Conservation (phyloP, 2,113 vertebrate species). For the Rhabdornis inornatus region DNA sequence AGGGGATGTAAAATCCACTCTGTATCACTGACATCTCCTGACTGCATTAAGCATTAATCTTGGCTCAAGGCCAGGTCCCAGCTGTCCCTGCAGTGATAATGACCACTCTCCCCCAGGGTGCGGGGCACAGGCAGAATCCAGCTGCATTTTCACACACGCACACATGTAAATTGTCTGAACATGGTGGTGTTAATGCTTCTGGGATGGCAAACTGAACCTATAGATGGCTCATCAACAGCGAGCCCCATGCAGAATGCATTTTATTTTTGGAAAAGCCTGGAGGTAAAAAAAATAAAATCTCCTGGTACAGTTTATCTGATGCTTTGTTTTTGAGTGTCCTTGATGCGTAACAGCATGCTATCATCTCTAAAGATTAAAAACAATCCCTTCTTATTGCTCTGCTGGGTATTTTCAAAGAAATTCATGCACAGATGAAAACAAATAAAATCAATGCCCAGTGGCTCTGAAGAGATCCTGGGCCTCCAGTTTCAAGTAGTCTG, state of each 20-base stretch:
- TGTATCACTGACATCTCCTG: neutral
- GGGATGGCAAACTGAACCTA: neutral
- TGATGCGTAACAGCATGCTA: conserved; percentile 42
- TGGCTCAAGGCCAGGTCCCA: conserved; percentile 23
- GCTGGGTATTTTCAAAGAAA: conserved; percentile 52
- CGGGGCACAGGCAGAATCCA: neutral
- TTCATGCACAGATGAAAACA: conserved; percentile 47
- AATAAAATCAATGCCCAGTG: conserved; percentile 14
- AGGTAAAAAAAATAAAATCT: neutral
- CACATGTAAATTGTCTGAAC: neutral
- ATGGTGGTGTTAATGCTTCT: neutral
- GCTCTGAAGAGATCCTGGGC: neutral
- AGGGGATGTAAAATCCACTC: neutral
- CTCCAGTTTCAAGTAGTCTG: conserved; percentile 7
- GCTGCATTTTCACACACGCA: neutral
- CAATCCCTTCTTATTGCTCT: conserved; percentile 58
- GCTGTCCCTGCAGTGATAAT: neutral
- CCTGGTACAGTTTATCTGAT: conserved; percentile 24
- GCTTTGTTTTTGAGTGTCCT: conserved; percentile 49
- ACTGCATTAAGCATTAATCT: neutral
- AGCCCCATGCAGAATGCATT: neutral
- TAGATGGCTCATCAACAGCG: neutral
- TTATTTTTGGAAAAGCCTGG: neutral
- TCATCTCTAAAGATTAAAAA: conserved; percentile 59
- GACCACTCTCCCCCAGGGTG: neutral